phyloP scores from a whole-genome alignment of 2,113 vertebrate genomes.

The Uria lomvia region DNA sequence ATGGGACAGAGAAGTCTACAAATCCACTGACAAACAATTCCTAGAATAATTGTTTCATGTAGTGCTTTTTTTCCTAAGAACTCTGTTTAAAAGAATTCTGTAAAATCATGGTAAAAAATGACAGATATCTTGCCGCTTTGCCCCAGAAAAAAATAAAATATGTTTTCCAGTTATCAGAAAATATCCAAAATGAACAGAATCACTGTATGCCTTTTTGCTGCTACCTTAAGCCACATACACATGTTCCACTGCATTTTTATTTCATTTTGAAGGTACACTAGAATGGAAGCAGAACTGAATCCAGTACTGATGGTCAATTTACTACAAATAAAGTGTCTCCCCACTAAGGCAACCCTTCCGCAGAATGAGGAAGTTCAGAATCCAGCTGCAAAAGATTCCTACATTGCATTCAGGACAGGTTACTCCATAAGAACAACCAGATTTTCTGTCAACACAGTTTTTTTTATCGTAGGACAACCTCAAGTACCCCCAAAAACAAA shows the following conservation, averaged over 20 bases:
- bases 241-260: background rate
- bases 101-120: background rate
- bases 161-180: background rate
- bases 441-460: background rate
- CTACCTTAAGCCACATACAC: background rate
- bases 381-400: background rate
- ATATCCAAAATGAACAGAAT: background rate
- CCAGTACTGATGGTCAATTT: background rate
- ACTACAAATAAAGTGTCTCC: background rate
- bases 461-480: background rate
- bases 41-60: background rate
- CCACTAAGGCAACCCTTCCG: background rate
- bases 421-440: background rate
- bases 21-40: background rate
- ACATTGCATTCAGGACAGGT: background rate
- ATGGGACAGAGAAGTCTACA: background rate
- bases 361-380: background rate
- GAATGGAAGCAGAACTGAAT: background rate
- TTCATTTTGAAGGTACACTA: background rate
- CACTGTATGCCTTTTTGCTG: background rate
- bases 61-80: background rate
- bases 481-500: background rate
- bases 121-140: background rate
- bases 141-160: background rate
- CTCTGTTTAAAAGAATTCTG: background rate